Evolutionary conservation across 2,113 vertebrate genomes (phyloP), one percentile per base, ranked within the genome.

Genomic region (Marcusenius ussheri): DNA sequence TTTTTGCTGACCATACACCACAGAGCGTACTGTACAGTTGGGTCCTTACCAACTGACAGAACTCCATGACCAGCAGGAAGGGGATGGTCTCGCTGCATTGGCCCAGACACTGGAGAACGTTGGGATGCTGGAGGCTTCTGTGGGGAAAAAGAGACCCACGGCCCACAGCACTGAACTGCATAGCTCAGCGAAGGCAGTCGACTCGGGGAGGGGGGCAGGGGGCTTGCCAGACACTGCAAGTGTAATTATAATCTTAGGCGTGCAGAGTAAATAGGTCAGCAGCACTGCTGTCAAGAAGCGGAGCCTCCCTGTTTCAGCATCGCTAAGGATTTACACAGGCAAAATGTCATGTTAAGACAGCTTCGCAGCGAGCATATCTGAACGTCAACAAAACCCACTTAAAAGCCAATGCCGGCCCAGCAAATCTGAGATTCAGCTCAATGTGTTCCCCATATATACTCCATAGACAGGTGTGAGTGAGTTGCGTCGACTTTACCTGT

Each of bases 61-160:
- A 98, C 93, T 98, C 97, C 97, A 98, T 98, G 45, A 98, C 97
- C 88, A 98, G 95, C 74, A 98, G 95, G 91, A 96, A 97, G 15
- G 97, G 97, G 89, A 97, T 94, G n/a, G 92, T 97, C 92, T 98
- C 97, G 86, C 95, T 97, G 91, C 97, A 98, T 90, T 97, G 95
- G 5, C 97, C 97, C 91, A 98, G 94, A 95, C 97, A 98, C 95
- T 98, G 97, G 88, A 98, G 94, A 90, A 98, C 96, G 49, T 98
- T 98, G 77, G 97, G 97, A 92, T 98, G 97, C 90, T 97, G 97
- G 21, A 98, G 96, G 92, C 96, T 97, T 93, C 97, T 98, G 91
- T 31, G 42, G 70, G 66, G 24, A 89, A 62, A 31, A 1, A 80
- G 39, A 80, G 8, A 89, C 88, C 77, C 7, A 74, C 15, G 11